phyloP scores from a whole-genome alignment of 2,797 vertebrate genomes.

The Steatocranus sp. region DNA sequence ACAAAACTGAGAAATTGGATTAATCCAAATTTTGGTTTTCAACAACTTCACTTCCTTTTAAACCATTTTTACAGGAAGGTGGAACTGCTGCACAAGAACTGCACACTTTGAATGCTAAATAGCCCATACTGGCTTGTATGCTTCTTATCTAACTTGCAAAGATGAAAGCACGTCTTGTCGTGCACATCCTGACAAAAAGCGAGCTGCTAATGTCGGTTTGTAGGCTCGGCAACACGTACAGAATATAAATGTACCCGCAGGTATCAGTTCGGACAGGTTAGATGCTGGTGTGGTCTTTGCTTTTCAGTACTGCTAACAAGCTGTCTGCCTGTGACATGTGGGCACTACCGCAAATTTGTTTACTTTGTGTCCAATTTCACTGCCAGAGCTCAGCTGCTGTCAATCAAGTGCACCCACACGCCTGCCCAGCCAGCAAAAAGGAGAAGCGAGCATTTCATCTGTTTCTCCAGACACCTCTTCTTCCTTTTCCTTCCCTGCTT shows the following conservation, averaged over 20 bases:
- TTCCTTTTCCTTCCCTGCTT: neutral
- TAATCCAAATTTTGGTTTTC: neutral
- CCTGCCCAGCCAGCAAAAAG: neutral
- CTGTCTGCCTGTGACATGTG: neutral
- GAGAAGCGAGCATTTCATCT: neutral
- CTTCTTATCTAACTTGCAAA: neutral
- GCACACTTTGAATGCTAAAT: neutral
- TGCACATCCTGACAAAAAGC: neutral
- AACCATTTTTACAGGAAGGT: neutral
- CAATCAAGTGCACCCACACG: neutral
- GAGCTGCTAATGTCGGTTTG: neutral
- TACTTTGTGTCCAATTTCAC: neutral
- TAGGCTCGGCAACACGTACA: neutral
- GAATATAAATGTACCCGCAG: neutral
- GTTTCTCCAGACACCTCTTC: neutral
- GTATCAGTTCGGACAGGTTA: neutral
- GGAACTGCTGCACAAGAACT: neutral
- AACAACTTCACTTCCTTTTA: neutral
- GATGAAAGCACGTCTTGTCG: neutral
- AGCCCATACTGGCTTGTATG: neutral
- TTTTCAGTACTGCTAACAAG: neutral
- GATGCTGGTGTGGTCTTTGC: neutral
- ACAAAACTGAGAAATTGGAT: neutral
- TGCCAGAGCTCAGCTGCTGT: neutral
- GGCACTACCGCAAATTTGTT: neutral